Evolutionary conservation across 2,113 vertebrate genomes (phyloP).

Genomic region (Pipa parva): DNA sequence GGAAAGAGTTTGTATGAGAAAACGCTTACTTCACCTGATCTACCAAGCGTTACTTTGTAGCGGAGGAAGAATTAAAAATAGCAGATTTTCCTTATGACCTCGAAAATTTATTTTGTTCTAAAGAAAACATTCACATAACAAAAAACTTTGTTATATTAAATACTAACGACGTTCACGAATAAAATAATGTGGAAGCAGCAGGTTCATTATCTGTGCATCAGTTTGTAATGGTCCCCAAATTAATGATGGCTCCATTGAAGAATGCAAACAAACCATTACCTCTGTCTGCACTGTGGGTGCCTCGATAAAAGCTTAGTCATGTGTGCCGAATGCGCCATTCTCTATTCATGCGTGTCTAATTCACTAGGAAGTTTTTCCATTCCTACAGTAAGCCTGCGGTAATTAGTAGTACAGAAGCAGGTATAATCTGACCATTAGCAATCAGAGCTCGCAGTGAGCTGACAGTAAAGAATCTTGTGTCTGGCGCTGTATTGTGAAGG

Average conservation of each 20-base stretch:
- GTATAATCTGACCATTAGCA: constrained; percentile 61
- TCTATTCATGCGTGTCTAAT: constrained; percentile 55
- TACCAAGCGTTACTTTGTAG: too few species aligned
- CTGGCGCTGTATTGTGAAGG: constrained; percentile 18
- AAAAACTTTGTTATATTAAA: constrained; percentile 54
- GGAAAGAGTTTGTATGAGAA: too few species aligned
- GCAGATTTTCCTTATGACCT: constrained; percentile 19
- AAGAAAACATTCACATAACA: neutral
- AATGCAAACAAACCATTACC: constrained; percentile 48
- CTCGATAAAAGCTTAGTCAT: constrained; percentile 52
- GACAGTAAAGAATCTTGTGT: constrained; percentile 54
- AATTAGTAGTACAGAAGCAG: constrained; percentile 56
- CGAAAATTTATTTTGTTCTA: neutral
- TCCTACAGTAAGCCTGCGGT: constrained; percentile 44
- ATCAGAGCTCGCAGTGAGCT: constrained; percentile 49
- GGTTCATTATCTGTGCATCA: constrained; percentile 54
- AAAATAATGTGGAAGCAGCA: constrained; percentile 54
- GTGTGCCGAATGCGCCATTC: constrained; percentile 51
- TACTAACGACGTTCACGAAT: constrained; percentile 55
- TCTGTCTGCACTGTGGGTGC: constrained; percentile 47
- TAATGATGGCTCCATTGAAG: constrained; percentile 53
- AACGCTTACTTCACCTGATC: too few species aligned
- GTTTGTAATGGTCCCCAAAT: constrained; percentile 29
- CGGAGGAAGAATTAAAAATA: too few species aligned
- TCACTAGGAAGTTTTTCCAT: constrained; percentile 51